Conservation (phyloP, 2,113 vertebrate genomes). For the Suncus etruscus region DNA sequence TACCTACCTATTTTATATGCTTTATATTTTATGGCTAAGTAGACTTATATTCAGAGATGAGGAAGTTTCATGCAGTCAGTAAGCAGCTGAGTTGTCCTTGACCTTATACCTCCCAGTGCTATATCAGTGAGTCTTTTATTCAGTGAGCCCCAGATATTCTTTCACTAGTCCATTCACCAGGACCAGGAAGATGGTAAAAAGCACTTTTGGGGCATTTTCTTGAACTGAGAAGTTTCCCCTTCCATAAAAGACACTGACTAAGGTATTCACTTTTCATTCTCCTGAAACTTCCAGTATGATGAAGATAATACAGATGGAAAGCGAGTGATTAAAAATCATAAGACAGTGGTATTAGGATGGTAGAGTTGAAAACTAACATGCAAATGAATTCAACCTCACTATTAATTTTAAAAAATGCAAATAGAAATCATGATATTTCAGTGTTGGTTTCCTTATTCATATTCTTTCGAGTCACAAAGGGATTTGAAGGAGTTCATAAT, state of each 20-base stretch:
- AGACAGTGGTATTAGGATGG: slow-evolving; percentile 20
- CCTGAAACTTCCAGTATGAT: not conserved
- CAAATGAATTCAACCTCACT: slow-evolving; percentile 25
- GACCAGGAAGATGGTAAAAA: not conserved
- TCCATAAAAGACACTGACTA: not conserved
- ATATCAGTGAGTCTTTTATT: too few relatives aligned
- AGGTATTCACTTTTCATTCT: not conserved
- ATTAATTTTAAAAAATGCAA: slow-evolving; percentile 41
- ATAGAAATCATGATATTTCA: slow-evolving; percentile 25
- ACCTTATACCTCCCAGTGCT: not conserved
- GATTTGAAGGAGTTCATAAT: slow-evolving; percentile 44
- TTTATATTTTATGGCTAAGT: not conserved
- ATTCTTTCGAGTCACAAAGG: slow-evolving; percentile 30
- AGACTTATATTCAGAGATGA: not conserved
- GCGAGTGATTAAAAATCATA: slow-evolving; percentile 3
- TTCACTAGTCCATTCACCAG: not conserved
- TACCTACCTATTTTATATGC: not conserved
- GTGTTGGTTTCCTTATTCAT: slow-evolving; percentile 8
- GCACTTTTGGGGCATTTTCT: not conserved
- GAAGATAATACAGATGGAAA: not conserved
- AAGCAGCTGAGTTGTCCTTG: not conserved
- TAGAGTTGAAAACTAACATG: not conserved
- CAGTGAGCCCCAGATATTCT: not conserved
- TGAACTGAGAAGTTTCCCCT: rapidly evolving
- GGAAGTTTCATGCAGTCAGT: not conserved